These are phyloP conservation scores for Monochamus saltuarius DNA, from an alignment of 1,140 invertebrate genomes.

Conservation along the genomic window DNA sequence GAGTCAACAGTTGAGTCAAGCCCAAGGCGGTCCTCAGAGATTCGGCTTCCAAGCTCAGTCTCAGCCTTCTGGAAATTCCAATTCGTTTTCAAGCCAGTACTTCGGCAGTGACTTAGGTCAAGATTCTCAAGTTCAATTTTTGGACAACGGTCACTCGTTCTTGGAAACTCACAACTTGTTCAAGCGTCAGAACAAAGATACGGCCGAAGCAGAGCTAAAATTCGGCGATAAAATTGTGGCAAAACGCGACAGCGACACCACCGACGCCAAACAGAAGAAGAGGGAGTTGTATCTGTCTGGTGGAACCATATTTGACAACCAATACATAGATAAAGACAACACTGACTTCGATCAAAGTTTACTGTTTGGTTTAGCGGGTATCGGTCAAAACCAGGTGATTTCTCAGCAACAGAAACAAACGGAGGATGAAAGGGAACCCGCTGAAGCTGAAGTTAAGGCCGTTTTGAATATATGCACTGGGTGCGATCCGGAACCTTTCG, in stretches of 20 bases:
- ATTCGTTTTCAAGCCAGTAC: conserved; percentile 26
- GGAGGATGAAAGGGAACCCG: conserved; percentile 72
- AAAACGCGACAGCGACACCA: conserved; percentile 48
- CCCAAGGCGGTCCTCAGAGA: conserved; percentile 23
- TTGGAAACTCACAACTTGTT: conserved; percentile 55
- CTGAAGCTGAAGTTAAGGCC: conserved; percentile 75
- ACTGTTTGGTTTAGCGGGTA: conserved; percentile 64
- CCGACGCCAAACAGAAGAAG: conserved; percentile 57
- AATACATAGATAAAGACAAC: conserved; percentile 49
- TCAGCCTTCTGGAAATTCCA: neutral
- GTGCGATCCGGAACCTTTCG: conserved; percentile 73
- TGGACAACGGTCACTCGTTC: conserved; percentile 58
- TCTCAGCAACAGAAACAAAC: conserved; percentile 57
- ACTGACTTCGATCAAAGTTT: conserved; percentile 55
- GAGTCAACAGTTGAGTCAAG: conserved; percentile 54
- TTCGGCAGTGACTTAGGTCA: conserved; percentile 28
- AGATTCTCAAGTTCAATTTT: conserved; percentile 48
- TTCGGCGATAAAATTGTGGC: conserved; percentile 54
- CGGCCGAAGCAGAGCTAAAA: conserved; percentile 18
- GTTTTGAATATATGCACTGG: conserved; percentile 76
- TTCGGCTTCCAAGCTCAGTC: conserved; percentile 26
- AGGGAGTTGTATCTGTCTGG: conserved; percentile 63
- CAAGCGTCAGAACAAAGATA: conserved; percentile 54
- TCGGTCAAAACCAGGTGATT: conserved; percentile 62
- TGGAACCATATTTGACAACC: conserved; percentile 67